Base-by-base conservation (phyloP, 2,113 vertebrate genomes). In the Percopsis transmontana region DNA sequence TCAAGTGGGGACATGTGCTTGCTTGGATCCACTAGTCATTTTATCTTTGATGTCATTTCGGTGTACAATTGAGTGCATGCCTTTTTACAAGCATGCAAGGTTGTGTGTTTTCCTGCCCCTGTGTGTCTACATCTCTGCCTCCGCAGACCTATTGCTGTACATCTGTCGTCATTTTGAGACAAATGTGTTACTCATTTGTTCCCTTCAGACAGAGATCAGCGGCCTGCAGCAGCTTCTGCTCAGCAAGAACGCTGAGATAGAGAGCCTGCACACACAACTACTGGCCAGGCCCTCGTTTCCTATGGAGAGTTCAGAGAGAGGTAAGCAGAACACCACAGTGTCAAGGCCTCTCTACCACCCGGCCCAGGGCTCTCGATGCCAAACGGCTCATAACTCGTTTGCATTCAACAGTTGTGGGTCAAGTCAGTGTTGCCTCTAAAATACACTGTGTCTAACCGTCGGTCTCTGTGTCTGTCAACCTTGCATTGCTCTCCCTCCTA, bases 231-330 rank as follows among this genome's bases (percentile, higher is more conserved):
- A 98, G 80, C 91, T 96, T 2, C 82, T 99, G 79, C 91, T 94
- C 71, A 90, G 92, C 76, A 99, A 97, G 80, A 96, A 98, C 45
- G 87, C 94, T 27, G 96, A 98, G 90, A 98, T 99, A 14, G 95
- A 97, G 81, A 94, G 92, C 9, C 85, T 99, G 67, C 95, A 97
- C 62, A 91, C 92, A 70, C 96, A 97, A 72, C 93, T 99, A 5
- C 88, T 93, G 50, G 78, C 89, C 68, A 93, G 93, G 82, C 91
- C 93, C 3, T 83, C 92, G 16, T 85, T 90, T 0, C 90, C 92
- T 39, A 74, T 79, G 2, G 95, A 96, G 81, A 92, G 88, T 51
- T 62, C 91, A 65, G 95, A 96, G 56, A 94, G 92, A 98, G 97
- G 97, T 98, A 91, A 81, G 76, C 33, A 62, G 40, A 70, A 24